phyloP scores from a whole-genome alignment of 2,888 invertebrate species.

The Amphipoea oculea region DNA sequence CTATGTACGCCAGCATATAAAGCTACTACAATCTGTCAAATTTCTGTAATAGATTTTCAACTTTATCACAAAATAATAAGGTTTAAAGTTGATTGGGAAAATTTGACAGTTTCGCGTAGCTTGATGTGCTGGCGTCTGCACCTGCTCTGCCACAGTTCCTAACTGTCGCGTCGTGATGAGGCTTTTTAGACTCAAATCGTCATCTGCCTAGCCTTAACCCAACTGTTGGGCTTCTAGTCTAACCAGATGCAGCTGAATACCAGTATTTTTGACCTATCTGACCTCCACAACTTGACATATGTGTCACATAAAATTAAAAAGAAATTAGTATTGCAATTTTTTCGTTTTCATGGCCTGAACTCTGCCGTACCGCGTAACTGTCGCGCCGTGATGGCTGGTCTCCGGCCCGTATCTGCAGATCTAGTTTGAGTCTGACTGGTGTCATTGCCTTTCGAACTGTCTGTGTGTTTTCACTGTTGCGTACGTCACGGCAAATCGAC shows the following conservation, averaged over 20 bases:
- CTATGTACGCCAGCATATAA: too few species aligned
- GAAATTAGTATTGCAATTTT: neutral
- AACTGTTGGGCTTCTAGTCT: neutral
- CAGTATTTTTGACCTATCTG: neutral
- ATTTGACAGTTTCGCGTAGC: too few species aligned
- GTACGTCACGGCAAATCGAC: slow-evolving; percentile 32
- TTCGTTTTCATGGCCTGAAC: slow-evolving; percentile 5
- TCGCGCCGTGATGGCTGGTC: slow-evolving; percentile 47
- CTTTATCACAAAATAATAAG: too few species aligned
- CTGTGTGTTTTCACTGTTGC: slow-evolving; percentile 54
- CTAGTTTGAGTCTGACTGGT: slow-evolving; percentile 60
- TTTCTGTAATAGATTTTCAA: too few species aligned
- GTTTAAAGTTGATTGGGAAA: too few species aligned
- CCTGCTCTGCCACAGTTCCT: neutral
- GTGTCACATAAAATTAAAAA: neutral
- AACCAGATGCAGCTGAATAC: neutral
- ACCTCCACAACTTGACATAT: neutral
- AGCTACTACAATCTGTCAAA: too few species aligned
- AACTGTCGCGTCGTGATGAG: neutral
- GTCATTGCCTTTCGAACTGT: slow-evolving; percentile 65
- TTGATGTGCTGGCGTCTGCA: too few species aligned
- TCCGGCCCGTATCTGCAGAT: slow-evolving; percentile 48
- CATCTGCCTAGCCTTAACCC: neutral
- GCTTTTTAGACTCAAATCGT: neutral
- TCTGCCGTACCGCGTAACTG: slow-evolving; percentile 30